Conservation (phyloP, 2,888 invertebrate genomes). For the Xestia c-nigrum region DNA sequence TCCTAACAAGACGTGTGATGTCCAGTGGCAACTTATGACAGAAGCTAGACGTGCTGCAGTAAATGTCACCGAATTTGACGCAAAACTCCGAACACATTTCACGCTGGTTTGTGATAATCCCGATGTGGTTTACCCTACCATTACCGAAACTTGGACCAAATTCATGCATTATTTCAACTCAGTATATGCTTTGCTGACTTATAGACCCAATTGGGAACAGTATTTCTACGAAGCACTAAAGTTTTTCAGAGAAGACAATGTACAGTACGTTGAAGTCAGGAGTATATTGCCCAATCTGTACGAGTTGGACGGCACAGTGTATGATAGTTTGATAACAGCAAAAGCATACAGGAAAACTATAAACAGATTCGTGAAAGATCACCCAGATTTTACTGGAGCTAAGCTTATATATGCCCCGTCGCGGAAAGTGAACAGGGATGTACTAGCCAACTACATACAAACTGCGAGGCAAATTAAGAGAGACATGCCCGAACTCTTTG, state of each 20-base stretch:
- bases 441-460: constrained; percentile 85
- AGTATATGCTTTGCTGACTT: constrained; percentile 89
- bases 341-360: constrained; percentile 90
- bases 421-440: constrained; percentile 82
- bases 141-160: constrained; percentile 90
- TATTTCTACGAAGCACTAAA: constrained; percentile 92
- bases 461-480: constrained; percentile 81
- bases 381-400: constrained; percentile 92
- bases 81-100: constrained; percentile 87
- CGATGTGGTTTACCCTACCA: constrained; percentile 84
- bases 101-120: constrained; percentile 90
- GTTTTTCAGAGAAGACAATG: constrained; percentile 92
- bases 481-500: constrained; percentile 92
- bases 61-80: constrained; percentile 87
- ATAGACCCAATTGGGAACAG: constrained; percentile 92
- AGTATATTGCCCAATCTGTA: constrained; percentile 92
- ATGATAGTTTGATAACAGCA: constrained; percentile 90
- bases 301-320: constrained; percentile 91
- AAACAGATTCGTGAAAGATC: constrained; percentile 89
- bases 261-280: constrained; percentile 93
- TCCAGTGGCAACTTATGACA: constrained; percentile 86
- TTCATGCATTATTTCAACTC: constrained; percentile 91
- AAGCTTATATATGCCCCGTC: constrained; percentile 93
- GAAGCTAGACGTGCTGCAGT: constrained; percentile 81
- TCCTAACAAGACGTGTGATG: constrained; percentile 71